Conservation (phyloP, 1,140 invertebrate species). For the Aporrectodea caliginosa region DNA sequence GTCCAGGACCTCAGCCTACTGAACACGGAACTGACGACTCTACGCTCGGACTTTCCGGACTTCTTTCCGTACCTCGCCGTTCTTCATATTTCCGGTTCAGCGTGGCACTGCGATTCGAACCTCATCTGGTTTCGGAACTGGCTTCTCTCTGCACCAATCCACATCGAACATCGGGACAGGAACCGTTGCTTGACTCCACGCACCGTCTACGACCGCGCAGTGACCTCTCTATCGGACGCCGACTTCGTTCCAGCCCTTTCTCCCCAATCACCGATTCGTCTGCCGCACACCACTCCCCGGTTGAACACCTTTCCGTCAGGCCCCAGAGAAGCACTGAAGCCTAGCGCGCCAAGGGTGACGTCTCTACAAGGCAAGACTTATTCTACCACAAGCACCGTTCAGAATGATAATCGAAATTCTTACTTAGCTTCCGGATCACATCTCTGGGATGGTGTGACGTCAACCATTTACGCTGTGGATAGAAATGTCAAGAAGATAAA, state of each 20-base stretch:
- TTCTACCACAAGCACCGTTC: neutral
- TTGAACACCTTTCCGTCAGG: no score
- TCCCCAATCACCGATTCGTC: neutral
- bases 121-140: constrained; percentile 49
- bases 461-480: neutral
- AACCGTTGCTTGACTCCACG: constrained; percentile 42
- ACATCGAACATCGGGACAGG: constrained; percentile 41
- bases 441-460: neutral
- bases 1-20: constrained; percentile 66
- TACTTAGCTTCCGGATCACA: neutral
- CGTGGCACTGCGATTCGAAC: constrained; percentile 52
- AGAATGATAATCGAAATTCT: neutral
- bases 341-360: no score
- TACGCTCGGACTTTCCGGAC: constrained; percentile 66
- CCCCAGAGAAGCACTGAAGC: neutral
- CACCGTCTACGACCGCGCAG: constrained; percentile 39
- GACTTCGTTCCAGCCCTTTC: constrained; percentile 33
- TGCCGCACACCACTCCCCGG: neutral
- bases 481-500: no score
- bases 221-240: constrained; percentile 40
- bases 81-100: constrained; percentile 51
- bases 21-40: constrained; percentile 59
- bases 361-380: neutral
- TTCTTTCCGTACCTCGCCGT: constrained; percentile 64
- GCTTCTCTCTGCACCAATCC: constrained; percentile 35